phyloP scores from a whole-genome alignment of 2,888 invertebrate genomes.

The Sycophila texana region DNA sequence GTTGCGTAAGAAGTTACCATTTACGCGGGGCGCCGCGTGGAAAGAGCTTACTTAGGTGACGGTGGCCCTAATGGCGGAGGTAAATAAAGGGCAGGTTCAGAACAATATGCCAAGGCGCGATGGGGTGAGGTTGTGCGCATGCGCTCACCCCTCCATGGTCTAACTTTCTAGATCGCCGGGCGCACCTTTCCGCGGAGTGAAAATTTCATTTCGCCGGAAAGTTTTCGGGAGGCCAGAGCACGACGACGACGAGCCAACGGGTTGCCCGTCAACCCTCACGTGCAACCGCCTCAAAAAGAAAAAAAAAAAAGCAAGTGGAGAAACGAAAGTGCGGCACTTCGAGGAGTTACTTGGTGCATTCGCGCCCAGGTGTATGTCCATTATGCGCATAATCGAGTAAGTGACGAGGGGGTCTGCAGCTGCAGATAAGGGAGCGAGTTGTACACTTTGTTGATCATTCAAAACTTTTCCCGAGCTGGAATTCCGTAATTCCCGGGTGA shows the following conservation, averaged over 20 bases:
- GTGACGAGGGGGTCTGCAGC: background rate
- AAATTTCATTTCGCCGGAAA: conserved; percentile 60
- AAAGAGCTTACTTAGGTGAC: background rate
- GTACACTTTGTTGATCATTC: background rate
- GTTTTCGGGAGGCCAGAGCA: conserved; percentile 16
- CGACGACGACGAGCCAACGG: conserved; percentile 3
- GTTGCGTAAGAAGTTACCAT: no score
- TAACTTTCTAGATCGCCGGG: conserved; percentile 48
- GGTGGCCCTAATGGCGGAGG: conserved; percentile 29
- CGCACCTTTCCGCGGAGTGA: conserved; percentile 45
- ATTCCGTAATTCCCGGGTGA: background rate
- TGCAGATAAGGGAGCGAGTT: background rate
- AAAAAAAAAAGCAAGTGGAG: background rate
- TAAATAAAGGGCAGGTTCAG: conserved; percentile 40
- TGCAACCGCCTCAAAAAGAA: no score
- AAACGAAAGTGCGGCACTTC: conserved; percentile 35
- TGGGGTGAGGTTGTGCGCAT: background rate
- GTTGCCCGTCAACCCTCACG: background rate
- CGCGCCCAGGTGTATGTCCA: conserved; percentile 58
- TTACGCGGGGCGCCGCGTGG: background rate
- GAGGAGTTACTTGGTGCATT: conserved; percentile 56
- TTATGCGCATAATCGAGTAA: conserved; percentile 16
- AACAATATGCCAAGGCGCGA: conserved; percentile 31
- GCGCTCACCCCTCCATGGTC: background rate
- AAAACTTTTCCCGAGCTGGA: background rate